These are phyloP conservation scores for Mugil cephalus DNA, from an alignment of 2,113 vertebrate genomes.

Conservation along the genomic window DNA sequence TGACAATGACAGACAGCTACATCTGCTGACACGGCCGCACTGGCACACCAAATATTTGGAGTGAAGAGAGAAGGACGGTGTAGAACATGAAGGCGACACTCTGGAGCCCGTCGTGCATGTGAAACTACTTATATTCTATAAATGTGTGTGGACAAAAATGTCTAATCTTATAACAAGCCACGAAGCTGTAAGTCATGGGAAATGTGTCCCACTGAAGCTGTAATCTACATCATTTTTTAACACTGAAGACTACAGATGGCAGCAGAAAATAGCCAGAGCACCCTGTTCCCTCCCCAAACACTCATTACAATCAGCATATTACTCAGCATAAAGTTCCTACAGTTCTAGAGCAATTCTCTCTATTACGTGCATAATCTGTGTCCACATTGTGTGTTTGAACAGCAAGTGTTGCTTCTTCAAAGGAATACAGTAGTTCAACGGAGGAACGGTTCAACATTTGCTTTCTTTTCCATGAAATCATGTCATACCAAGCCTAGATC, in stretches of 20 bases:
- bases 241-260: too few relatives aligned
- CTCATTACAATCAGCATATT: too few relatives aligned
- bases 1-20: slow-evolving; percentile 71
- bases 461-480: not conserved
- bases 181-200: not conserved
- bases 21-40: slow-evolving; percentile 60
- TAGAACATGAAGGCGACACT: slow-evolving; percentile 30
- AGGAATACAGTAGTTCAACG: too few relatives aligned
- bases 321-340: too few relatives aligned
- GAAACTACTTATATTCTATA: slow-evolving; percentile 1
- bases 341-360: too few relatives aligned
- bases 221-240: not conserved
- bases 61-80: slow-evolving; percentile 49
- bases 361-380: not conserved
- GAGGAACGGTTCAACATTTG: not conserved
- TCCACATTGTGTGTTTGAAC: too few relatives aligned
- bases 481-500: not conserved
- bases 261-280: too few relatives aligned
- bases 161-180: not conserved
- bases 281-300: too few relatives aligned
- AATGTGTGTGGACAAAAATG: not conserved
- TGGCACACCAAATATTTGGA: slow-evolving; percentile 76
- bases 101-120: slow-evolving; percentile 27
- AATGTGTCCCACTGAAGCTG: not conserved
- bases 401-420: not conserved